Evolutionary conservation across 2,888 invertebrate species (phyloP).

Genomic region (Gastracanthus pulcherrimus): DNA sequence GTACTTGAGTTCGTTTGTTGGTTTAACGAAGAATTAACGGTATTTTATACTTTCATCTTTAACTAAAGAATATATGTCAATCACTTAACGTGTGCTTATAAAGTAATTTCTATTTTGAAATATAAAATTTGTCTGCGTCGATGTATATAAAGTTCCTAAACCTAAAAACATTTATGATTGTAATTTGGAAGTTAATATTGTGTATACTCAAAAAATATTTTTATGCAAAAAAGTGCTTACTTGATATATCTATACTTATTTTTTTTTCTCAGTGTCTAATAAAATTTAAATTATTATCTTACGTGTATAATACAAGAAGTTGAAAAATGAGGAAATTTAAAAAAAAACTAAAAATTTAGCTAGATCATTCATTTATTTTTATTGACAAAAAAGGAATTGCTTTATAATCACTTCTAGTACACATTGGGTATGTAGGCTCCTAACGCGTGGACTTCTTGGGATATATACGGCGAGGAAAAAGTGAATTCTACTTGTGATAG

Average conservation of each 20-base stretch:
- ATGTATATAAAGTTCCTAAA: not conserved
- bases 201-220: too few relatives aligned
- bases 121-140: constrained; percentile 6
- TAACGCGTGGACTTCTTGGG: constrained; percentile 4
- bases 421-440: constrained; percentile 15
- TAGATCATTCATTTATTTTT: not conserved
- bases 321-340: too few relatives aligned
- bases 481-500: constrained; percentile 28
- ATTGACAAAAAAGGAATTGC: constrained; percentile 39
- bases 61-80: constrained; percentile 41
- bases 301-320: not conserved
- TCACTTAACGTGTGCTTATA: constrained; percentile 37
- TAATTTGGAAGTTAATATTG: too few relatives aligned
- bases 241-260: too few relatives aligned
- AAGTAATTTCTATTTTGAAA: constrained; percentile 52
- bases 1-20: constrained; percentile 21
- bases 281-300: not conserved
- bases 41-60: constrained; percentile 36
- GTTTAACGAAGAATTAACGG: constrained; percentile 4
- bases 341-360: too few relatives aligned
- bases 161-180: not conserved
- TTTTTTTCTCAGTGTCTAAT: not conserved
- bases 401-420: constrained; percentile 25
- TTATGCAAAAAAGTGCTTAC: too few relatives aligned
- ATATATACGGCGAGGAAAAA: not conserved